These are phyloP conservation scores for Sericinus montela DNA, from an alignment of 2,888 invertebrate species.

Conservation along the genomic window DNA sequence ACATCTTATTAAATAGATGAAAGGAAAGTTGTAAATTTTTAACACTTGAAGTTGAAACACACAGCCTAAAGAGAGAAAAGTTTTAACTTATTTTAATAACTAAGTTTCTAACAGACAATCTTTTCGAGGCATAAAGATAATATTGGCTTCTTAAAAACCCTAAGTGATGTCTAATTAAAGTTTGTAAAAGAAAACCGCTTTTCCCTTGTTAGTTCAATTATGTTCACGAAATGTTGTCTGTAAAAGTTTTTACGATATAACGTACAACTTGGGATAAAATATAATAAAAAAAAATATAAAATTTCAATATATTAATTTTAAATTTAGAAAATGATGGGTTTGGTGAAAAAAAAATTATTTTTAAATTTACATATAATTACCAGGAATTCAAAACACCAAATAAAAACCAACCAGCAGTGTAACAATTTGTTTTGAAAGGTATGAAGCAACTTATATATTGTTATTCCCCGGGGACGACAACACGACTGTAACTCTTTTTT, in stretches of 20 bases:
- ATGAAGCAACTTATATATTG: too few species aligned
- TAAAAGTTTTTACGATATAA: conserved; percentile 9
- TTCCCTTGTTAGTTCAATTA: conserved; percentile 10
- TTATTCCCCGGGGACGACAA: too few species aligned
- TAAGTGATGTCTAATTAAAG: conserved; percentile 14
- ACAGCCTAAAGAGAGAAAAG: neutral
- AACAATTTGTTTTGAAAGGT: too few species aligned
- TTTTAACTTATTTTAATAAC: conserved; percentile 11
- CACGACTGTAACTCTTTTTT: too few species aligned
- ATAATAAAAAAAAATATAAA: too few species aligned
- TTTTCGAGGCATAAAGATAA: conserved; percentile 14
- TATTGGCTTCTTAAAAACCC: conserved; percentile 13
- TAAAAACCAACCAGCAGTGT: too few species aligned
- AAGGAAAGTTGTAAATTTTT: conserved; percentile 4
- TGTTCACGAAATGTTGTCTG: neutral
- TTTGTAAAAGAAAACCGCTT: conserved; percentile 1
- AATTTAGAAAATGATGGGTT: too few species aligned
- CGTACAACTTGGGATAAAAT: neutral
- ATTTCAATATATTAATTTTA: too few species aligned
- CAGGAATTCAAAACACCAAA: too few species aligned
- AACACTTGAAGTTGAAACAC: conserved; percentile 3
- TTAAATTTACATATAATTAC: too few species aligned
- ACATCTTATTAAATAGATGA: neutral
- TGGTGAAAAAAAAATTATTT: too few species aligned
- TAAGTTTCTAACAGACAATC: conserved; percentile 8